A percentile compares a stretch with the other conserved stretches of the same genome.
Conservation (phyloP, 2,113 vertebrate genomes). For the Corynorhinus townsendii region DNA sequence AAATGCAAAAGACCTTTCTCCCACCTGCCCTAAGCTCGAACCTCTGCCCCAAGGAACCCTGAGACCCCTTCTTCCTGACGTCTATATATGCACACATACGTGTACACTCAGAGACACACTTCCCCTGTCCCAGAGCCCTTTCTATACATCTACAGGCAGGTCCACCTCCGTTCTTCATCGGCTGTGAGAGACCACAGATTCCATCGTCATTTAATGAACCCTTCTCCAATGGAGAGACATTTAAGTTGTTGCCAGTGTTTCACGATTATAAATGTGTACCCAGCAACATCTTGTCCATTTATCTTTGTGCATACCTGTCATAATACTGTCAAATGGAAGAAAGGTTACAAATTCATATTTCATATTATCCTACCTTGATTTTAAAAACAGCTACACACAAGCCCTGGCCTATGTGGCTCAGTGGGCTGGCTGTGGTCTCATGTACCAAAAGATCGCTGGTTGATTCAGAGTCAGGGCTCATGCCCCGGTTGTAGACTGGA, state of each 20-base stretch:
- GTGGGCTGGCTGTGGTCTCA: too few relatives aligned
- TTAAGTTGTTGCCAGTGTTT: neutral
- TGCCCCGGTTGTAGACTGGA: too few relatives aligned
- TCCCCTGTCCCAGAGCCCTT: neutral
- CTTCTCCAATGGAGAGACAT: neutral
- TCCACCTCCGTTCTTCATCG: neutral
- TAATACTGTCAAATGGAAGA: neutral
- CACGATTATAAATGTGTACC: neutral
- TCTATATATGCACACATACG: fast-evolving
- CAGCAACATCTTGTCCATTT: neutral
- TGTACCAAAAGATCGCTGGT: too few relatives aligned
- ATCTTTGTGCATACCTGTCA: neutral
- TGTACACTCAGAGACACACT: neutral
- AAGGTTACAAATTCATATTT: neutral
- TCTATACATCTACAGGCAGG: neutral
- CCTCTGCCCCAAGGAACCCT: neutral
- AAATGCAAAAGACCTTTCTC: neutral
- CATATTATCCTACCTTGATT: neutral
- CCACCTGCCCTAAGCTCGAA: neutral
- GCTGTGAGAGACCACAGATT: fast-evolving
- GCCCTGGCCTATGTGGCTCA: too few relatives aligned
- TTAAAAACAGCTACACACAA: neutral
- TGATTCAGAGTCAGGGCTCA: too few relatives aligned
- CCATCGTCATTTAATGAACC: neutral
- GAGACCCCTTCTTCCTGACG: neutral